These are phyloP conservation scores for Ferdinandea cuprea DNA, from an alignment of 2,888 invertebrate species.

Conservation along the genomic window DNA sequence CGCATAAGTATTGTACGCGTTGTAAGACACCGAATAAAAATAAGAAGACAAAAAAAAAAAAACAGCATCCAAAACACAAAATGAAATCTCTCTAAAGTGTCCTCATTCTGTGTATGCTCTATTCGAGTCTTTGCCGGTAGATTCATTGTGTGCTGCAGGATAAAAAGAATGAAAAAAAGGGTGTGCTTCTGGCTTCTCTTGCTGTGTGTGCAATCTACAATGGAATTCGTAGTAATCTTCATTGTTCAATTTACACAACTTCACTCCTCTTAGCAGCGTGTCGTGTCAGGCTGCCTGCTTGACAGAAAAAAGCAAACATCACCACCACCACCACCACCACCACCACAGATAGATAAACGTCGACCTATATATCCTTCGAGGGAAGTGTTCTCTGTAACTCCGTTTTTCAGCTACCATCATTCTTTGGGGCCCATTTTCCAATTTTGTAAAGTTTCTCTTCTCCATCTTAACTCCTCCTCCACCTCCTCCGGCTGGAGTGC, in stretches of 20 bases:
- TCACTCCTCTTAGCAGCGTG: conserved; percentile 23
- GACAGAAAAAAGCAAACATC: conserved; percentile 21
- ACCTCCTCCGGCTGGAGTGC: neutral
- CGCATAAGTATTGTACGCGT: neutral
- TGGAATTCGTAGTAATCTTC: conserved; percentile 66
- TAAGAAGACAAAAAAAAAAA: neutral
- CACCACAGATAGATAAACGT: conserved; percentile 54
- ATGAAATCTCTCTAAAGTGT: conserved; percentile 47
- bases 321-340: too few relatives aligned
- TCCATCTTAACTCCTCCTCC: too few relatives aligned
- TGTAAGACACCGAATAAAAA: conserved; percentile 4
- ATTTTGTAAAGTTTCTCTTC: conserved; percentile 35
- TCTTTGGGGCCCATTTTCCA: conserved; percentile 35
- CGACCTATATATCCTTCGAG: conserved; percentile 1
- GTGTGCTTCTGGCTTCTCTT: conserved; percentile 12
- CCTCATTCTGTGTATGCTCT: conserved; percentile 7
- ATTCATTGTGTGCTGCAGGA: conserved; percentile 18
- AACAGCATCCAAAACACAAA: conserved; percentile 4
- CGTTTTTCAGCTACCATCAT: conserved; percentile 10
- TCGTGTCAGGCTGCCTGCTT: conserved; percentile 21
- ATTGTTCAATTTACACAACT: conserved; percentile 72
- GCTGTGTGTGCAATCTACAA: conserved; percentile 36
- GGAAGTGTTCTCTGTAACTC: conserved; percentile 20
- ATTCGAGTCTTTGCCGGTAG: neutral
- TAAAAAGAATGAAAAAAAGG: conserved; percentile 15